A percentile compares a stretch with the other conserved stretches of the same genome.
These are phyloP conservation scores for Leptobrachium leishanense DNA, from an alignment of 2,113 vertebrate genomes.

Conservation along the genomic window DNA sequence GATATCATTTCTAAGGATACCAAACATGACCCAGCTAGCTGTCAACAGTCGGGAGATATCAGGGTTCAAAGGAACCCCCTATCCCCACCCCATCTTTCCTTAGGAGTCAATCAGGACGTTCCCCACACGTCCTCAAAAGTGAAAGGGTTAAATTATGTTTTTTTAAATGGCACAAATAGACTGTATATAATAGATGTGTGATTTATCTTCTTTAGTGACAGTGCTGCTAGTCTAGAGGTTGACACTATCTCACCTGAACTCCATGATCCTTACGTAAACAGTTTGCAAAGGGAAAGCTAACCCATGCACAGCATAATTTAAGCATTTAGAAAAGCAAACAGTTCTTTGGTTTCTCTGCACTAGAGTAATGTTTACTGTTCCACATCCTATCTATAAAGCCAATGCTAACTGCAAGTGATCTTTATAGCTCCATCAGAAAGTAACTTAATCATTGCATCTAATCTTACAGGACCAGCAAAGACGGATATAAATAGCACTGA, in stretches of 20 bases:
- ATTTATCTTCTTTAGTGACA: too few relatives aligned
- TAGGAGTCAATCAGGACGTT: too few relatives aligned
- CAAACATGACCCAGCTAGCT: too few relatives aligned
- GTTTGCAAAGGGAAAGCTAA: constrained; percentile 23
- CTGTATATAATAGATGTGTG: too few relatives aligned
- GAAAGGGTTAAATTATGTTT: too few relatives aligned
- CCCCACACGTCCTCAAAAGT: too few relatives aligned
- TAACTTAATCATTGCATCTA: constrained; percentile 45
- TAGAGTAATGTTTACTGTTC: constrained; percentile 35
- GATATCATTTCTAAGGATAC: too few relatives aligned
- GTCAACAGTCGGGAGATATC: too few relatives aligned
- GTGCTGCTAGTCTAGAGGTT: not conserved
- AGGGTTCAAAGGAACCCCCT: too few relatives aligned
- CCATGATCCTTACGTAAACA: constrained; percentile 35
- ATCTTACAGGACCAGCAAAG: constrained; percentile 30
- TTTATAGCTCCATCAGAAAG: constrained; percentile 43
- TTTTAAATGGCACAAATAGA: too few relatives aligned
- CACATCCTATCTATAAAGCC: constrained; percentile 35
- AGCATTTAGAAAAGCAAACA: constrained; percentile 45
- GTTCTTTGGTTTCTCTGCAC: constrained; percentile 37
- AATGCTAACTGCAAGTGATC: constrained; percentile 7
- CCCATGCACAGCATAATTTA: constrained; percentile 29
- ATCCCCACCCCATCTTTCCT: too few relatives aligned
- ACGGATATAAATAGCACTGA: constrained; percentile 30
- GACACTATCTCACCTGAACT: not conserved